Evolutionary conservation across 2,888 invertebrate species (phyloP).

Genomic region (Leptopilina syphax): DNA sequence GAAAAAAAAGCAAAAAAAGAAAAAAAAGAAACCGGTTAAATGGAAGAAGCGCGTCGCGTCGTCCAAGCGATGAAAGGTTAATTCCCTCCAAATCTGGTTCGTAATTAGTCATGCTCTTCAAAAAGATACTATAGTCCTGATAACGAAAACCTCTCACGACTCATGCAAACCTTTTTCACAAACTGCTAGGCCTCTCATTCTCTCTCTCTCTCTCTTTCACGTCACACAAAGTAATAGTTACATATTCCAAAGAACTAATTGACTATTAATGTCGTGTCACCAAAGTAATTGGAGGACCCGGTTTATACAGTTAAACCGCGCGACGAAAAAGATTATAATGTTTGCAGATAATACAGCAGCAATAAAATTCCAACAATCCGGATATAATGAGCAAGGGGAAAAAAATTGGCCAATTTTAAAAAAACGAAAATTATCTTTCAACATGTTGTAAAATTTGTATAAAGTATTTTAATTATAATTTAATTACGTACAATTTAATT

Average conservation of each 20-base stretch:
- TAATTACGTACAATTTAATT: neutral
- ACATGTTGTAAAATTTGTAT: conserved; percentile 8
- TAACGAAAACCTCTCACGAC: conserved; percentile 37
- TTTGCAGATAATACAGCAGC: neutral
- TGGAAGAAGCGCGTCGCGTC: neutral
- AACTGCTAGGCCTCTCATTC: neutral
- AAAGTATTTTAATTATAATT: neutral
- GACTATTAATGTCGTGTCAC: conserved; percentile 37
- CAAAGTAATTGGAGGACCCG: conserved; percentile 33
- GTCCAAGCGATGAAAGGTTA: conserved; percentile 33
- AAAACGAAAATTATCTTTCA: neutral
- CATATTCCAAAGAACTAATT: conserved; percentile 35
- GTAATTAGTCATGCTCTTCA: conserved; percentile 39
- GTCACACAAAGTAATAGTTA: conserved; percentile 35
- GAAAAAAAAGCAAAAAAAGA: no score
- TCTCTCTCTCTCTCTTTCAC: no score
- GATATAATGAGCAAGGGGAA: neutral
- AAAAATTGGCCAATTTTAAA: no score
- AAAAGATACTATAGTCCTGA: conserved; percentile 27
- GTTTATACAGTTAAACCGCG: conserved; percentile 15
- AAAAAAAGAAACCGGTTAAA: conserved; percentile 12
- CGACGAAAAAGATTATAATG: neutral
- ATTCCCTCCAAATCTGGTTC: conserved; percentile 21
- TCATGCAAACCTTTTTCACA: conserved; percentile 27
- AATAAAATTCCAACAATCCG: neutral